Conservation (phyloP, 2,113 vertebrate genomes). For the Sitta europaea region DNA sequence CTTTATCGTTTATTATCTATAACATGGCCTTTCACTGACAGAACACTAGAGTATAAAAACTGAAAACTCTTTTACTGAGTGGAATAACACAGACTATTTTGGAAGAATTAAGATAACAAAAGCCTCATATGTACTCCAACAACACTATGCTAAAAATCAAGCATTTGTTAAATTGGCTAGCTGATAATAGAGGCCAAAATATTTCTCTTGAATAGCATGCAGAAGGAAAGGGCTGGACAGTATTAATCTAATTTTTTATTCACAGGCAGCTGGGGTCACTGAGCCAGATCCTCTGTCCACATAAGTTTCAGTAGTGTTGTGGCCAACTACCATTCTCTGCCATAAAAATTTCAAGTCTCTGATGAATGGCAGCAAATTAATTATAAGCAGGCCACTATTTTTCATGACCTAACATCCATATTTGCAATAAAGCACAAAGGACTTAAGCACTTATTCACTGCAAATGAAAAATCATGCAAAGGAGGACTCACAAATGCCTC, state of each 20-base stretch:
- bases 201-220: background rate
- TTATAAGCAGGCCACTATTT: background rate
- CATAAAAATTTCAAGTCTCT: background rate
- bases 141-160: background rate
- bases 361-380: background rate
- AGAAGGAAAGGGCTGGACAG: background rate
- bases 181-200: background rate
- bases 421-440: background rate
- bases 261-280: background rate
- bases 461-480: background rate
- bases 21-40: background rate
- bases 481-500: fast-evolving
- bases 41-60: background rate
- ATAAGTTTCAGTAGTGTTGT: background rate
- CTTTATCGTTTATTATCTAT: too few relatives aligned
- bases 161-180: background rate
- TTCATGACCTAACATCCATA: background rate
- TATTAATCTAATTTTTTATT: background rate
- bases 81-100: background rate
- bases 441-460: background rate
- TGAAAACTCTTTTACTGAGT: background rate
- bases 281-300: background rate
- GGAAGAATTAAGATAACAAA: background rate
- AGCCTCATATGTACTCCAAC: background rate
- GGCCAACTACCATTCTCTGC: background rate